Percentiles rank a stretch among this genome's conserved stretches.
Evolutionary conservation across 2,113 vertebrate species (phyloP).

Genomic region (Halcyon senegalensis): DNA sequence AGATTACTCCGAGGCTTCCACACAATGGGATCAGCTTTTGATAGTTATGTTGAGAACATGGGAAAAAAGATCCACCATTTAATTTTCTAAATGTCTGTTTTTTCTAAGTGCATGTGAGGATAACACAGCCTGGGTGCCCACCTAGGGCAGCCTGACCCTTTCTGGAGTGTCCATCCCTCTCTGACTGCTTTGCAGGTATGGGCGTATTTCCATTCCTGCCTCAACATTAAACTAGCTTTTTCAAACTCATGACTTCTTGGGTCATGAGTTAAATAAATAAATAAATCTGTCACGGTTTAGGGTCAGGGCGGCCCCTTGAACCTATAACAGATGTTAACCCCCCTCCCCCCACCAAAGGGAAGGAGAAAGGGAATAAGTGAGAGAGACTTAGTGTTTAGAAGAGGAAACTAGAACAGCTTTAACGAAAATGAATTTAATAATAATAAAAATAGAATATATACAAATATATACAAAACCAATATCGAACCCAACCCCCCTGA

Average conservation of each 20-base stretch:
- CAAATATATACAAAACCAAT: too few relatives aligned
- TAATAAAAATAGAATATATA: too few relatives aligned
- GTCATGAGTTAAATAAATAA: too few relatives aligned
- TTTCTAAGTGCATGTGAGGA: background rate
- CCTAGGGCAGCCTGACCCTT: background rate
- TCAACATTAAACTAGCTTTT: background rate
- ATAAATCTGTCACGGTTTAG: too few relatives aligned
- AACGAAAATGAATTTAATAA: too few relatives aligned
- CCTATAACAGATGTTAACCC: too few relatives aligned
- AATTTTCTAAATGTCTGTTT: background rate
- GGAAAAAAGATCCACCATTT: background rate
- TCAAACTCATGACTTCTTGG: background rate
- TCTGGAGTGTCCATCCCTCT: accelerated
- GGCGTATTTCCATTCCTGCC: background rate
- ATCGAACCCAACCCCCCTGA: too few relatives aligned
- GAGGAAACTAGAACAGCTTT: too few relatives aligned
- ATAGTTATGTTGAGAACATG: background rate
- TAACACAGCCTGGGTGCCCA: background rate
- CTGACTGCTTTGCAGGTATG: background rate
- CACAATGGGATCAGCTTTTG: background rate
- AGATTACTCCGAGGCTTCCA: background rate
- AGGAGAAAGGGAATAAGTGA: too few relatives aligned
- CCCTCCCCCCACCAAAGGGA: too few relatives aligned
- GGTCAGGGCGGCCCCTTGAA: too few relatives aligned
- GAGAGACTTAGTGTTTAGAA: too few relatives aligned